A percentile compares a stretch with the other conserved stretches of the same genome.
phyloP scores from a whole-genome alignment of 2,113 vertebrate species.

The Pomatorhinus ruficollis region DNA sequence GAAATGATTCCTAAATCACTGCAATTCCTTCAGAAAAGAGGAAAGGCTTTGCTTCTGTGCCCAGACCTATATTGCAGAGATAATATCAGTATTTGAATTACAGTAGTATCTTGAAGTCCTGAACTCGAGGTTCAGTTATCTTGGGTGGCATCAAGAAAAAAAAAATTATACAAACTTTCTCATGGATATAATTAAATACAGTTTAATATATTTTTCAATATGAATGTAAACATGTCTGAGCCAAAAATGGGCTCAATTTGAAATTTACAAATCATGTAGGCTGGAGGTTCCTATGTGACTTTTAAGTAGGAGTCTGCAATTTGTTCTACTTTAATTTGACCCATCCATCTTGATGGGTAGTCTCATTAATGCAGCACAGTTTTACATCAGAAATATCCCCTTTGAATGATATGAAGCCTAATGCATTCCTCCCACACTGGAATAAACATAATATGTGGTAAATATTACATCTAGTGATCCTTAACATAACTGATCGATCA shows the following conservation, averaged over 20 bases:
- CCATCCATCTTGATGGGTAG: conserved; percentile 25
- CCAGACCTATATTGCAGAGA: neutral
- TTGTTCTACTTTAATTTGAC: conserved; percentile 46
- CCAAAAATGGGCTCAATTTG: neutral
- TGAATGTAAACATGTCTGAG: conserved; percentile 6
- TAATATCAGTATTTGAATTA: neutral
- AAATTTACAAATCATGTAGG: neutral
- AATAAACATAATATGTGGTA: conserved; percentile 32
- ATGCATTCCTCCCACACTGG: conserved; percentile 19
- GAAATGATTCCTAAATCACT: conserved; percentile 3
- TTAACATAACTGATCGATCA: conserved; percentile 37
- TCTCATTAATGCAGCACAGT: conserved; percentile 11
- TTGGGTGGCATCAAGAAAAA: neutral
- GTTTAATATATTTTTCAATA: neutral
- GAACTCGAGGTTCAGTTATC: neutral
- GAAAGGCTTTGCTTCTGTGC: neutral
- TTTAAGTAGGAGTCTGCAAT: conserved; percentile 38
- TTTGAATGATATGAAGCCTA: conserved; percentile 1
- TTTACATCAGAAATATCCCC: conserved; percentile 20
- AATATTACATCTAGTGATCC: conserved; percentile 34
- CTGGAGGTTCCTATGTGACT: conserved; percentile 6
- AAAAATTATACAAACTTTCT: neutral
- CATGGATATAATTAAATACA: neutral
- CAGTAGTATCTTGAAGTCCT: neutral
- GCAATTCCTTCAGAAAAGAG: neutral